phyloP scores from a whole-genome alignment of 2,113 vertebrate genomes.

The Martes martes region DNA sequence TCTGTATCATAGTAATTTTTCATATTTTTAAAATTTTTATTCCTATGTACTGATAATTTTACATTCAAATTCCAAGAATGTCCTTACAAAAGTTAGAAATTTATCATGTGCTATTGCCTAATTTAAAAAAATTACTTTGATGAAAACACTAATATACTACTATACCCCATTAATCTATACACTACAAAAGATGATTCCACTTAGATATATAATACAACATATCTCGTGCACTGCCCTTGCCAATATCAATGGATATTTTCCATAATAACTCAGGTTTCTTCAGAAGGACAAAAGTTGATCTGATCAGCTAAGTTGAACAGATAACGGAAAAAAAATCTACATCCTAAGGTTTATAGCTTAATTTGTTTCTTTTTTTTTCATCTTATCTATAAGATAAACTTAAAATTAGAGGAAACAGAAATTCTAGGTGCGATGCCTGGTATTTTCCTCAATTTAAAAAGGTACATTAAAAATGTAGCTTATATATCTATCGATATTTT shows the following conservation, averaged over 20 bases:
- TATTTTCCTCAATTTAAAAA: neutral
- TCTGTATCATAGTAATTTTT: neutral
- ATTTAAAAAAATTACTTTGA: neutral
- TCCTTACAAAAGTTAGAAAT: neutral
- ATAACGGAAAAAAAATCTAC: neutral
- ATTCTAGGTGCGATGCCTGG: neutral
- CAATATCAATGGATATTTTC: neutral
- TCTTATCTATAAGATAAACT: neutral
- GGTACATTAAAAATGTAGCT: neutral
- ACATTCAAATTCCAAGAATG: neutral
- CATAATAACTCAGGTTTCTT: neutral
- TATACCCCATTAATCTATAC: neutral
- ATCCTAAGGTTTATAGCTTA: neutral
- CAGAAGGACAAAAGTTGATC: neutral
- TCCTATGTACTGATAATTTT: neutral
- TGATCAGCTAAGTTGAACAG: neutral
- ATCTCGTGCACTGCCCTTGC: neutral
- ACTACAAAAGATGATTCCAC: neutral
- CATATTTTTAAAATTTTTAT: neutral
- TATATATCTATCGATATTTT: neutral
- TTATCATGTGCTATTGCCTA: neutral
- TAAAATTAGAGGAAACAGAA: neutral
- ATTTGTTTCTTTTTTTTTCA: constrained; percentile 19
- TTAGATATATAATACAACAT: neutral
- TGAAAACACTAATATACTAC: neutral